A percentile compares a stretch with the other conserved stretches of the same genome.
These are phyloP conservation scores for Rhimphoctona megacephalus DNA, from an alignment of 2,888 invertebrate genomes.

Conservation along the genomic window DNA sequence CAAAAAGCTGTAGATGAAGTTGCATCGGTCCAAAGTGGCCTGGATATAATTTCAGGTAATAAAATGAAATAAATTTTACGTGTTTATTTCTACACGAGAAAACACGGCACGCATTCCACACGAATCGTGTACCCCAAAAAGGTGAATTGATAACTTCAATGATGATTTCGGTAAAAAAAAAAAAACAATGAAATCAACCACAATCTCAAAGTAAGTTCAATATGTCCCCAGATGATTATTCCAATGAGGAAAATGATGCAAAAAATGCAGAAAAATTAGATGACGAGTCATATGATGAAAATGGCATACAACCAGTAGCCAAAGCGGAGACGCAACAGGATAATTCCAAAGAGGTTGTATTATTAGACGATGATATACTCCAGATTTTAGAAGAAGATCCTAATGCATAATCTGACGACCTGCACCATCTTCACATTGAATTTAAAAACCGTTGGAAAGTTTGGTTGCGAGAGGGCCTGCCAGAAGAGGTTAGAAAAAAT, in stretches of 20 bases:
- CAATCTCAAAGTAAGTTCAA: neutral
- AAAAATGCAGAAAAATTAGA: neutral
- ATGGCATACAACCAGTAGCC: neutral
- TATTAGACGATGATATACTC: neutral
- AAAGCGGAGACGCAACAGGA: neutral
- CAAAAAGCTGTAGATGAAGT: no score
- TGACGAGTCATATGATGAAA: neutral
- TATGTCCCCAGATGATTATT: neutral
- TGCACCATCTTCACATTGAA: neutral
- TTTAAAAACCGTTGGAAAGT: constrained; percentile 3
- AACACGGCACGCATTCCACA: constrained; percentile 2
- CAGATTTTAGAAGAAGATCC: neutral
- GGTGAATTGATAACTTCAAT: neutral
- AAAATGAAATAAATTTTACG: no score
- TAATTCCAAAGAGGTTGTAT: neutral
- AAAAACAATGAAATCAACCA: no score
- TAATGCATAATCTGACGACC: neutral
- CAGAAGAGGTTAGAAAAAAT: constrained; percentile 26
- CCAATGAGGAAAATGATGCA: constrained; percentile 1
- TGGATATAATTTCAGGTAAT: no score
- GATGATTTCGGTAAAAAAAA: no score
- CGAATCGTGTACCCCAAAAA: constrained; percentile 5
- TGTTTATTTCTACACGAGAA: no score
- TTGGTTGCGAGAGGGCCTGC: neutral
- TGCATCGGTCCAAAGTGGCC: no score